These are phyloP conservation scores for Telmatherina bonti DNA, from an alignment of 2,797 vertebrate genomes.

Conservation along the genomic window DNA sequence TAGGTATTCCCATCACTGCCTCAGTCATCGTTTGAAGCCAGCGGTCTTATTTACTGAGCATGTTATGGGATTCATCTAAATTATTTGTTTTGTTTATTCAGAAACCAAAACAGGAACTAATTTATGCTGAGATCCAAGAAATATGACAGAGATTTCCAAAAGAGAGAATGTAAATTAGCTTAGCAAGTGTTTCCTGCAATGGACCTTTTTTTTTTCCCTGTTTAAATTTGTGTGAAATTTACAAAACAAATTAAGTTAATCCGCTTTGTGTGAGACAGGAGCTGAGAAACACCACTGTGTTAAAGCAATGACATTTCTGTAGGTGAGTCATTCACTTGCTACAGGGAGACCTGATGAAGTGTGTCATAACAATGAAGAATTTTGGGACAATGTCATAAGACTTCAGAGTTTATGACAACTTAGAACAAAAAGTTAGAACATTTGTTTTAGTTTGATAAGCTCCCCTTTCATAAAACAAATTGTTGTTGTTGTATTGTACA, in stretches of 20 bases:
- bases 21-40: constrained; percentile 22
- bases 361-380: background rate
- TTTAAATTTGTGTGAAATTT: constrained; percentile 25
- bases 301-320: background rate
- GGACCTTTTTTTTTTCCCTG: constrained; percentile 17
- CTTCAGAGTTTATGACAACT: background rate
- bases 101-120: constrained; percentile 43
- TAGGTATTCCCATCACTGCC: constrained; percentile 15
- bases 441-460: too few species aligned
- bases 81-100: constrained; percentile 65
- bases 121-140: constrained; percentile 57
- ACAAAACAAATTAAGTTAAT: constrained; percentile 16
- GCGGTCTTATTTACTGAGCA: constrained; percentile 38
- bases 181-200: constrained; percentile 20
- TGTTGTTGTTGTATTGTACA: background rate
- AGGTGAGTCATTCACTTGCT: background rate
- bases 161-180: constrained; percentile 43
- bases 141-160: constrained; percentile 28
- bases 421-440: too few species aligned
- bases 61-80: constrained; percentile 52
- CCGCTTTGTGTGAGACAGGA: background rate
- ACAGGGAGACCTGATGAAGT: background rate
- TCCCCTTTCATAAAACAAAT: too few species aligned
- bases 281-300: background rate
- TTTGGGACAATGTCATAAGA: background rate